phyloP scores from a whole-genome alignment of 2,113 vertebrate genomes.

The Acrocephalus kingi region DNA sequence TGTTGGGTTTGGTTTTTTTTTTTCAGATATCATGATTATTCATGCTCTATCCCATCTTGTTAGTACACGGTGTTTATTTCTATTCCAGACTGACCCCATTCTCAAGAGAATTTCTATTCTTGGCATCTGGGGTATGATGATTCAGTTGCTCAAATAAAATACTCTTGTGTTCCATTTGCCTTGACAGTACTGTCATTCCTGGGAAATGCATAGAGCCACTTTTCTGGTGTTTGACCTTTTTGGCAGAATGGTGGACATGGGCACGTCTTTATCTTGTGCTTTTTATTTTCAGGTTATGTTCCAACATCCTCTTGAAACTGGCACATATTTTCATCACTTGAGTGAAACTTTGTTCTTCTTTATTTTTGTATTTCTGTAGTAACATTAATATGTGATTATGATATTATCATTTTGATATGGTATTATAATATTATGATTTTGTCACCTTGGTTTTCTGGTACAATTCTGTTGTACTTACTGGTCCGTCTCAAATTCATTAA shows the following conservation, averaged over 20 bases:
- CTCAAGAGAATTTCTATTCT: conserved; percentile 54
- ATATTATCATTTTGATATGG: background rate
- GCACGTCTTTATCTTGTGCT: background rate
- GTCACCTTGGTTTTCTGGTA: background rate
- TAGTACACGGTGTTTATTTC: conserved; percentile 33
- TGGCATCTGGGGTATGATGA: background rate
- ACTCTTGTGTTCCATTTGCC: background rate
- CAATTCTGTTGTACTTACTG: background rate
- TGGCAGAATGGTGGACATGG: background rate
- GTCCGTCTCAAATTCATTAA: background rate
- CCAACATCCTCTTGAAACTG: background rate
- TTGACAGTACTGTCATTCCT: background rate
- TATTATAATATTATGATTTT: background rate
- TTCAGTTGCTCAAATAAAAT: background rate
- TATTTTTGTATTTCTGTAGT: background rate
- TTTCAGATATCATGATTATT: background rate
- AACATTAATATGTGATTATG: background rate
- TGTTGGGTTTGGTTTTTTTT: background rate
- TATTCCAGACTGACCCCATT: conserved; percentile 40
- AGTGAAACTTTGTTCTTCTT: background rate
- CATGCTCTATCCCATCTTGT: background rate
- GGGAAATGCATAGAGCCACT: background rate
- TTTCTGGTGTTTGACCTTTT: background rate
- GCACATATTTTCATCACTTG: background rate
- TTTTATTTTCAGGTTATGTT: background rate